Evolutionary conservation across 2,888 invertebrate species (phyloP).

Genomic region (Phytoseiulus persimilis): DNA sequence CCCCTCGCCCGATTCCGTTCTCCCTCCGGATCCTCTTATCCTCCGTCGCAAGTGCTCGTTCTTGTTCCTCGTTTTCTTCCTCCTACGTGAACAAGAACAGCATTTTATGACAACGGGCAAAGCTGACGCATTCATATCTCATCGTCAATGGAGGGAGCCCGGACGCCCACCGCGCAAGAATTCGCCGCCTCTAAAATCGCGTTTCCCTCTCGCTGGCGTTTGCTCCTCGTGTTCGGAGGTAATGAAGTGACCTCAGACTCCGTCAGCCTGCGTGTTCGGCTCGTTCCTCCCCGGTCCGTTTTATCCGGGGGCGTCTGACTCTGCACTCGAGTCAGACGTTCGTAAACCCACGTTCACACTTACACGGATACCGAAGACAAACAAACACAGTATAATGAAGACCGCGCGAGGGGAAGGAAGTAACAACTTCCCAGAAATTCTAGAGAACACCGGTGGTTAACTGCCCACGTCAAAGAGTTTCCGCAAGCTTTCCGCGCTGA

Average conservation of each 20-base stretch:
- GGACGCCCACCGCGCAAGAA: neutral
- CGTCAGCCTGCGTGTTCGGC: neutral
- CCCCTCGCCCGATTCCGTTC: neutral
- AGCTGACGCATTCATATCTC: neutral
- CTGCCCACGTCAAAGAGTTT: neutral
- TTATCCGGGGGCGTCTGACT: neutral
- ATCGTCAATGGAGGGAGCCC: neutral
- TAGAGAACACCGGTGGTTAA: neutral
- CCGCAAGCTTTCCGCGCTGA: neutral
- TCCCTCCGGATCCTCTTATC: neutral
- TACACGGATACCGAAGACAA: neutral
- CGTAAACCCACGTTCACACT: neutral
- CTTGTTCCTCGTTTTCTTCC: neutral
- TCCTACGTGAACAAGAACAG: neutral
- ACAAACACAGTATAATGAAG: neutral
- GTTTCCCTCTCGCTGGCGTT: neutral
- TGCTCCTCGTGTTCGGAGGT: neutral
- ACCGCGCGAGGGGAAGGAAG: neutral
- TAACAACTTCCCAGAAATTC: neutral
- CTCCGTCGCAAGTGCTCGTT: neutral
- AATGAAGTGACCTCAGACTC: slow-evolving; percentile 5
- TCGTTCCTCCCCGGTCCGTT: neutral
- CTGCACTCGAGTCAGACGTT: neutral
- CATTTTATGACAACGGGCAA: neutral
- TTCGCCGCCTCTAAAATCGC: neutral